Evolutionary conservation across 2,797 vertebrate species (phyloP), one percentile per base, ranked within the genome.

Genomic region (Taeniopygia guttata): DNA sequence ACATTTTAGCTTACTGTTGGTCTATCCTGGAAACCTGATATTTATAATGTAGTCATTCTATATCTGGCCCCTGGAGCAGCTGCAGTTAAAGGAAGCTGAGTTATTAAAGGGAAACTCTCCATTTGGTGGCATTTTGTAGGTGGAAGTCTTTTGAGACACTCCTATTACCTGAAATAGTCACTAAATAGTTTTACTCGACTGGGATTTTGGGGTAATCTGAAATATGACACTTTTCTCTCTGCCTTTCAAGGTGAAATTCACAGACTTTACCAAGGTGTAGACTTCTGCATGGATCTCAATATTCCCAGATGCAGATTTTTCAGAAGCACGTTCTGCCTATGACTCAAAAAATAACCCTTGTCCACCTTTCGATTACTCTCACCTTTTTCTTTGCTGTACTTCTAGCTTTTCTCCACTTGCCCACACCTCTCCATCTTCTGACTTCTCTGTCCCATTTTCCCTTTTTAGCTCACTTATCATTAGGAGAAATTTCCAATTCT

Each of bases 1-100:
- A 91, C 93, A 95, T 96, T 96, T 91, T 75, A 80, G 49, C 32
- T 72, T 90, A 79, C 16, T 7, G 0, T 84, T 90, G 76, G 90
- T 76, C 83, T 96, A 78, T 40, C 55, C 55, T 62, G 19, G 45
- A 95, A 96, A 89, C 55, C 59, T 89, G 91, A 30, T 95, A 87
- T 95, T 92, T 96, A 79, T 89, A 93, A 93, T 74, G 73, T 58
- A 88, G 54, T 86, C 67, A 87, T 95, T 93, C 87, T 90, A 68
- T 79, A 96, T 78, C 68, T 90, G 66, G 64, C 55, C 60, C 60
- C 70, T 85, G 48, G 22, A 91, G 70, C 88, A 90, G 63, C 66
- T 93, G 83, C 87, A 84, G 73, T 76, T 81, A 90, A 92, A 94
- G 69, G 22, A 80, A 87, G 34, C 69, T 40, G 34, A 91, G 54